Base-by-base conservation (phyloP, 2,888 invertebrate species). In the Drosophila stalkeri region DNA sequence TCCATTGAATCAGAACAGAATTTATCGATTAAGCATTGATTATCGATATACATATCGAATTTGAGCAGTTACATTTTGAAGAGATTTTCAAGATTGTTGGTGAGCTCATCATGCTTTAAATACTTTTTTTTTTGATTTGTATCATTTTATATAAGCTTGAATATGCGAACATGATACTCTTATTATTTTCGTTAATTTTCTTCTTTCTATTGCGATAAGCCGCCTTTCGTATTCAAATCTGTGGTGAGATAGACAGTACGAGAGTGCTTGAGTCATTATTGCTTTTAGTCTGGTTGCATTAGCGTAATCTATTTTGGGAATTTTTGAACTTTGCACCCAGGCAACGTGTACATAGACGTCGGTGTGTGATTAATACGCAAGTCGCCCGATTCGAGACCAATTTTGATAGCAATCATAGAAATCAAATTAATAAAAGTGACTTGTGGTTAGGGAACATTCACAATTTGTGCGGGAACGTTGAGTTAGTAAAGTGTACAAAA, bases 191-290 rank as follows among this genome's bases (percentile, higher is more conserved):
- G 59, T 33, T 23, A 16, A 14, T 23, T n/a, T 14, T 54, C 23
- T 54, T 12, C 23, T 54, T 12, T 46, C 55, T 49, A 27, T 49
- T 37, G 66, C 59, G 88, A 87, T 87, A 82, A 84, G 83, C 49
- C 43, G 43, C 1, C 43, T 60, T 44, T 66, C 62, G 39, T 37
- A 66, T 27, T 52, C 35, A 55, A 63, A 72, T 63, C 72, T 55
- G 41, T 51, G 35, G 31, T 62, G 18, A 60, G 41, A 14, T 43
- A 54, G 47, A 54, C 20, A 47, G 33, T 44, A 56, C 35, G 33
- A 33, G 54, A 61, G 41, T 64, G 69, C 49, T 89, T 85, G 83
- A 85, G 81, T 85, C 84, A 85, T 73, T 72, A 69, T 80, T 75
- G 62, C 55, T 70, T 65, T 49, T 56, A 72, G 84, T 89, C 81